phyloP scores from a whole-genome alignment of 2,113 vertebrate species.

The Uropsilus gracilis region DNA sequence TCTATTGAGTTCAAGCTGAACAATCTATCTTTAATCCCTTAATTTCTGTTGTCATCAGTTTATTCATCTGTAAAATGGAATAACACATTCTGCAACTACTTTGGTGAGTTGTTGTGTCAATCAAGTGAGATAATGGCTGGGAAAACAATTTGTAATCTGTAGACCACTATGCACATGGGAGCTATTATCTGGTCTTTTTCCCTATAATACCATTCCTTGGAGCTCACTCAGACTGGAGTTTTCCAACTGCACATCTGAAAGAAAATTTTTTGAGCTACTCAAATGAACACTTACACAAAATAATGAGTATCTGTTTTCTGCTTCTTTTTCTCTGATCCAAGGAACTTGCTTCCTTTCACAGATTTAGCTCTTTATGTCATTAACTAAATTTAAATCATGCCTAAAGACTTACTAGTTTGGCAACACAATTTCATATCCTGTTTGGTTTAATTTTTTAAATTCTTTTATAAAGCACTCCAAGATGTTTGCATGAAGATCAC shows the following conservation, averaged over 20 bases:
- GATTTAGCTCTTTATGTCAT: conserved; percentile 81
- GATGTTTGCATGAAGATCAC: conserved; percentile 81
- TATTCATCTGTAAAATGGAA: conserved; percentile 68
- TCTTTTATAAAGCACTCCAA: conserved; percentile 84
- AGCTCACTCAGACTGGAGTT: conserved; percentile 61
- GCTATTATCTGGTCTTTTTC: conserved; percentile 70
- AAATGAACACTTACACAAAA: conserved; percentile 76
- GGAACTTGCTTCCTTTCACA: conserved; percentile 78
- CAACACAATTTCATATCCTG: conserved; percentile 85
- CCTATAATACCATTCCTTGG: conserved; percentile 63
- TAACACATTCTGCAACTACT: conserved; percentile 16
- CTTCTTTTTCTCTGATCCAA: conserved; percentile 80
- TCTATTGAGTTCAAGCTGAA: neutral
- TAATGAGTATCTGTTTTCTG: conserved; percentile 68
- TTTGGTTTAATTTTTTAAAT: conserved; percentile 82
- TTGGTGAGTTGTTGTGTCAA: conserved; percentile 30
- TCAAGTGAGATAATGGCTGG: conserved; percentile 52
- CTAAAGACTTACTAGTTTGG: conserved; percentile 83
- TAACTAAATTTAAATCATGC: conserved; percentile 82
- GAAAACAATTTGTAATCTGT: conserved; percentile 69
- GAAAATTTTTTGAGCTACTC: conserved; percentile 71
- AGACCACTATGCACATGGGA: conserved; percentile 56
- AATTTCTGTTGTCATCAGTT: conserved; percentile 53
- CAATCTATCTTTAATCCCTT: conserved; percentile 37
- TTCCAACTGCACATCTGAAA: conserved; percentile 69